Evolutionary conservation across 1,140 invertebrate species (phyloP).

Genomic region (Leptonema lineaticorne): DNA sequence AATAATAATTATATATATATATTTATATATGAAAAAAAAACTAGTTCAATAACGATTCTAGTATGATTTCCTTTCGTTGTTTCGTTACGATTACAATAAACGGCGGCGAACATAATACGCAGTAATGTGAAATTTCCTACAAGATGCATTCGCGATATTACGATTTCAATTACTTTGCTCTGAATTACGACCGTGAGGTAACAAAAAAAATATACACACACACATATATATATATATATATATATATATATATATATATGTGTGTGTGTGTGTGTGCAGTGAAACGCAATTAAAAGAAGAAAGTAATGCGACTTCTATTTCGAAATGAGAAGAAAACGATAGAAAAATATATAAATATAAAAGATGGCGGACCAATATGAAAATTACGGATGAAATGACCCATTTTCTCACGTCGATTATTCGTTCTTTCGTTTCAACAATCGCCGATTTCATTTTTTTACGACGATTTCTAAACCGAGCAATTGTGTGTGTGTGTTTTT

Average conservation of each 20-base stretch:
- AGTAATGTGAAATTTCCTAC: too few species aligned
- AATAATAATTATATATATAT: too few species aligned
- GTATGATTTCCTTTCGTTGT: neutral
- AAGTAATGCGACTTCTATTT: slow-evolving; percentile 7
- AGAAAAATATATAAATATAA: too few species aligned
- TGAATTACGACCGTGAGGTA: slow-evolving; percentile 5
- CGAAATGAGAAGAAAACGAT: too few species aligned
- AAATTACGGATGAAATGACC: neutral
- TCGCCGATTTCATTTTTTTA: slow-evolving; percentile 10
- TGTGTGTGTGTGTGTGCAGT: too few species aligned
- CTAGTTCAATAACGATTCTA: too few species aligned
- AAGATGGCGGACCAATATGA: neutral
- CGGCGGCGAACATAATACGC: neutral
- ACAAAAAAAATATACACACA: too few species aligned
- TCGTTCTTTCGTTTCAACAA: too few species aligned
- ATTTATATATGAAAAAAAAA: too few species aligned
- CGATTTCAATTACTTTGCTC: neutral
- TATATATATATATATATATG: too few species aligned
- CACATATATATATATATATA: too few species aligned
- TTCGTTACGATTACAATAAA: neutral
- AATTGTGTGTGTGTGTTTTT: neutral
- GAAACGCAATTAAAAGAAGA: slow-evolving; percentile 17
- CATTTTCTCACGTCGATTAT: neutral
- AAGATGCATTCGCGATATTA: too few species aligned
- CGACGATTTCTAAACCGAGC: slow-evolving; percentile 1